Conservation (phyloP, 2,888 invertebrate genomes). For the Oegoconia quadripuncta region DNA sequence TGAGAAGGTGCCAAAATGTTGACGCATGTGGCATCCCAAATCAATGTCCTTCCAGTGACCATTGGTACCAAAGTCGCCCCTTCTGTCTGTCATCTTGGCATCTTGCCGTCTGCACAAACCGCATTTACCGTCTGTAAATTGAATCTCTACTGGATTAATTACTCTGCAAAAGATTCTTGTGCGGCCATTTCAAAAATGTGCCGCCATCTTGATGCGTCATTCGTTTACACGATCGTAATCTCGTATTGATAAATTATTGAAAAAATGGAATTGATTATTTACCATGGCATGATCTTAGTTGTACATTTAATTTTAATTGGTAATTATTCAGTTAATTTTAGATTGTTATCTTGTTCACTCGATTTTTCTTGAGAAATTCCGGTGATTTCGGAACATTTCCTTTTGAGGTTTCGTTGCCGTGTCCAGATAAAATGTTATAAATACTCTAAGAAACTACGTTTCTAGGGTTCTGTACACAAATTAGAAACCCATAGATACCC, state of each 20-base stretch:
- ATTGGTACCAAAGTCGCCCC: no score
- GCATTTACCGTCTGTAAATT: background rate
- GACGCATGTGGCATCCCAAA: no score
- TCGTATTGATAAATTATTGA: constrained; percentile 61
- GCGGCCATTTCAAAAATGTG: constrained; percentile 53
- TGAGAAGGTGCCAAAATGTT: no score
- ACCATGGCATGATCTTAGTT: constrained; percentile 54
- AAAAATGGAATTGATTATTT: constrained; percentile 70
- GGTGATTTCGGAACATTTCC: no score
- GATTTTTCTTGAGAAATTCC: constrained; percentile 19
- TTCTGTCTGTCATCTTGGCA: no score
- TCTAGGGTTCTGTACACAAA: no score
- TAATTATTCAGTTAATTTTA: constrained; percentile 51
- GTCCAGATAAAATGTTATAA: no score
- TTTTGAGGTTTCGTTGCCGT: no score
- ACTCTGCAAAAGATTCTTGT: constrained; percentile 44
- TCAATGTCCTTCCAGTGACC: no score
- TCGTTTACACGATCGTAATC: constrained; percentile 56
- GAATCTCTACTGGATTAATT: constrained; percentile 17
- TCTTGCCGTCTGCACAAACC: background rate
- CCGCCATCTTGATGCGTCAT: constrained; percentile 47
- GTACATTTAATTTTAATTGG: constrained; percentile 50
- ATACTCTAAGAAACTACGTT: no score
- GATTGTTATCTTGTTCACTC: constrained; percentile 28
- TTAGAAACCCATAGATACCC: no score